Evolutionary conservation across 2,797 vertebrate species (phyloP), one percentile per base, ranked within the genome.

Genomic region (Crenichthys baileyi): DNA sequence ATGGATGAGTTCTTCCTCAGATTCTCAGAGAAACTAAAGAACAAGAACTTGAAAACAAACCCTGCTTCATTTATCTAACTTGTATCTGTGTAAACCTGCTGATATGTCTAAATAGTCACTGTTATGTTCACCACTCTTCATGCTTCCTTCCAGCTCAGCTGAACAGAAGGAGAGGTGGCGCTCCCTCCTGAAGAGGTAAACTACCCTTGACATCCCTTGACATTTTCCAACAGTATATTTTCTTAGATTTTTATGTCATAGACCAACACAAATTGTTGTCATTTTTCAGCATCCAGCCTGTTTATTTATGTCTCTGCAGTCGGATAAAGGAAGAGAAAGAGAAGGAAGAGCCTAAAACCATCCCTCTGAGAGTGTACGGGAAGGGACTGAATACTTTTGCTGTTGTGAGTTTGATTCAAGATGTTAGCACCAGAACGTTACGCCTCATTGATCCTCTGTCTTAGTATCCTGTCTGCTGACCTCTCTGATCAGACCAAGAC

Each of bases 271-370:
- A 36, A 36, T 36, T 36, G 36, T 36, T 36, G 36, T 36, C 36
- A 36, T 5, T 15, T 15, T 16, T 51, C 50, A 51, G 15, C 55
- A 56, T 56, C 22, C 55, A 56, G 55, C 24, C 2, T 70, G 1
- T 70, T 56, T 61, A 2, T 46, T 36, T 24, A 70, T 2, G 16
- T 41, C 39, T 76, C 53, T 73, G 2, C 80, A 99, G 98, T 93
- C 96, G 90, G 84, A 98, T 99, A 82, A 96, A 95, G 92, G 96
- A 97, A 82, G 97, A 98, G 88, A 99, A 98, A 85, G 97, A 97
- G 84, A 97, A 93, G 70, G 97, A 99, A 67, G 96, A 97, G 56
- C 97, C 97, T 22, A 98, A 98, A 94, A 98, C 93, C 48, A 97
- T 99, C 82, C 97, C 97, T 26, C 94, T 99, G 84, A 97, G 97